Evolutionary conservation across 2,888 invertebrate species (phyloP).

Genomic region (Erebia palarica): DNA sequence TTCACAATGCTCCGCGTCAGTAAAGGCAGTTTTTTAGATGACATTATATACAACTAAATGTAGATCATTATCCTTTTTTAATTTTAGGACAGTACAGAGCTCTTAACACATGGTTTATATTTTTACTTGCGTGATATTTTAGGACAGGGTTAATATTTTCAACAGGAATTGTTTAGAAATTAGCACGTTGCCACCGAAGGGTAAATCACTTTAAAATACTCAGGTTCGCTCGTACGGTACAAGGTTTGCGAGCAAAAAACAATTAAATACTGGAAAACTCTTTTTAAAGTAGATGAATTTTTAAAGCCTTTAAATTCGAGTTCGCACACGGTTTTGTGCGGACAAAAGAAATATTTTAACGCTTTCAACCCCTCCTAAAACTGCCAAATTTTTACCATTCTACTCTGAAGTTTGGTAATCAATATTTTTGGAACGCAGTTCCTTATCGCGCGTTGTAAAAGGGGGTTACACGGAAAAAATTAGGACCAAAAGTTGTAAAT

Average conservation of each 20-base stretch:
- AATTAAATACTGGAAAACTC: slow-evolving; percentile 22
- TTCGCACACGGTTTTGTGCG: slow-evolving; percentile 31
- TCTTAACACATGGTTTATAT: too few relatives aligned
- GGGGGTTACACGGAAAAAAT: too few relatives aligned
- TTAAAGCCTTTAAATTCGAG: slow-evolving; percentile 36
- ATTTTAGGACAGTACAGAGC: too few relatives aligned
- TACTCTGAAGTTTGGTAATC: slow-evolving; percentile 7
- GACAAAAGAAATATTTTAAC: slow-evolving; percentile 35
- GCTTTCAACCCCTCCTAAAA: slow-evolving; percentile 28
- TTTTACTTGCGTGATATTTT: too few relatives aligned
- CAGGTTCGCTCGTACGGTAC: slow-evolving; percentile 8
- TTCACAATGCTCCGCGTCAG: too few relatives aligned
- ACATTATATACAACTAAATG: too few relatives aligned
- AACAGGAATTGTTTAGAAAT: slow-evolving; percentile 1
- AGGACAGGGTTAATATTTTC: neutral
- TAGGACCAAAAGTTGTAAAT: too few relatives aligned
- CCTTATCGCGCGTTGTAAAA: too few relatives aligned
- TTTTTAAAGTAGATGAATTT: slow-evolving; percentile 32
- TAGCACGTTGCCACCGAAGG: neutral
- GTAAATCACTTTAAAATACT: slow-evolving; percentile 13
- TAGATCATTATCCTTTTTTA: too few relatives aligned
- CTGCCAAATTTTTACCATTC: slow-evolving; percentile 15
- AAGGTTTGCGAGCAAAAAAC: slow-evolving; percentile 2
- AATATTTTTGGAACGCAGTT: too few relatives aligned
- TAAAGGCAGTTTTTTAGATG: too few relatives aligned